A percentile compares a stretch with the other conserved stretches of the same genome.
Conservation (phyloP, 2,797 vertebrate genomes). For the Aeoliscus strigatus region DNA sequence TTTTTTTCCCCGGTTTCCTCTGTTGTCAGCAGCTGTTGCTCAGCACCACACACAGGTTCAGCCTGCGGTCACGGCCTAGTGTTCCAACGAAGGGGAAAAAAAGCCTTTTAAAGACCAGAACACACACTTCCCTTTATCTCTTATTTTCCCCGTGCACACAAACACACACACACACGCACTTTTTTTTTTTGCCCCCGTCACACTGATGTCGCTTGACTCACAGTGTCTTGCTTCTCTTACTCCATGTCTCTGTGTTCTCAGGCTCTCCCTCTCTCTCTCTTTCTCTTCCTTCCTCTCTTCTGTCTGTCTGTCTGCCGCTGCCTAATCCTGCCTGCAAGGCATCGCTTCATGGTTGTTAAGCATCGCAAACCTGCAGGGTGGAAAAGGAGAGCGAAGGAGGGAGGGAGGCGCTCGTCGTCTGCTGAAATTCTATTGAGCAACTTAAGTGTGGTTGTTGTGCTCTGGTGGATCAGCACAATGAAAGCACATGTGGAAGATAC, state of each 20-base stretch:
- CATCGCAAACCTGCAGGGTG: slow-evolving; percentile 61
- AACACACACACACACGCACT: slow-evolving; percentile 4
- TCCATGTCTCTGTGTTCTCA: slow-evolving; percentile 40
- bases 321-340: slow-evolving; percentile 70
- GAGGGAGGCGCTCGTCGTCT: slow-evolving; percentile 52
- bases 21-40: slow-evolving; percentile 64
- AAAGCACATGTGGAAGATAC: slow-evolving; percentile 63
- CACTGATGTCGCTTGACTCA: slow-evolving; percentile 23
- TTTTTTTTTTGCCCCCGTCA: not conserved
- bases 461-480: slow-evolving; percentile 67
- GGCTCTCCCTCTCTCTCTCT: slow-evolving; percentile 40
- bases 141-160: slow-evolving; percentile 1
- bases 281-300: slow-evolving; percentile 37
- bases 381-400: slow-evolving; percentile 7
- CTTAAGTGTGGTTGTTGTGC: slow-evolving; percentile 65
- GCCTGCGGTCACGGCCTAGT: slow-evolving; percentile 65
- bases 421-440: slow-evolving; percentile 64
- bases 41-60: slow-evolving; percentile 69
- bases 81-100: slow-evolving; percentile 45
- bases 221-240: slow-evolving; percentile 25
- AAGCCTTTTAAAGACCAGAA: slow-evolving; percentile 45
- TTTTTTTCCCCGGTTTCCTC: slow-evolving; percentile 37
- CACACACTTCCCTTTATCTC: slow-evolving; percentile 27
- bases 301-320: slow-evolving; percentile 38
- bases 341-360: slow-evolving; percentile 72